A percentile compares a stretch with the other conserved stretches of the same genome.
Evolutionary conservation across 2,113 vertebrate genomes (phyloP).

Genomic region (Mustelus asterias): DNA sequence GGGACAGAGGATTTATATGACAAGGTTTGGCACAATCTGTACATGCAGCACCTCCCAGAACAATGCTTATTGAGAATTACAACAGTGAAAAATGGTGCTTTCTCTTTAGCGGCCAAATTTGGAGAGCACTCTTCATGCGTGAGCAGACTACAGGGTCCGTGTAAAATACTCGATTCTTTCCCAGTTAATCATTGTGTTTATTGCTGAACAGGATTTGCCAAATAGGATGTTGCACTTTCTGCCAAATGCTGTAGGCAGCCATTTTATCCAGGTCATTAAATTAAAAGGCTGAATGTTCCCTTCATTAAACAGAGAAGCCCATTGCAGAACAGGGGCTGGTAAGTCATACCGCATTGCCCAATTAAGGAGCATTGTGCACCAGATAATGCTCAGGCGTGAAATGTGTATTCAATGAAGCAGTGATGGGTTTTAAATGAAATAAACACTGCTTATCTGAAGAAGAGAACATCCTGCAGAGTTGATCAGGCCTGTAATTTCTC

Average conservation of each 20-base stretch:
- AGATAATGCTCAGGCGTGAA: background rate
- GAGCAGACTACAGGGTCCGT: background rate
- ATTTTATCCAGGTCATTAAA: background rate
- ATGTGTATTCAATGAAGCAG: background rate
- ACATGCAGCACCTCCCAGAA: background rate
- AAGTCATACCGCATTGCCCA: background rate
- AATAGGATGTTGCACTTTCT: background rate
- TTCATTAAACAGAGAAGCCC: background rate
- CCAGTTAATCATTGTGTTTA: background rate
- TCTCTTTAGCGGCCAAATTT: background rate
- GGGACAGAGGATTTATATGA: background rate
- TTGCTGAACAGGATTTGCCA: background rate
- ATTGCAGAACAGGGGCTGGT: background rate
- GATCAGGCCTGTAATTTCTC: background rate
- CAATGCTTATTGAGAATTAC: background rate
- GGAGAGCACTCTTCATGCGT: background rate
- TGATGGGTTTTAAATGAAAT: slow-evolving; percentile 8
- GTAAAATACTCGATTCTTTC: background rate
- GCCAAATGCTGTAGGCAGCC: background rate
- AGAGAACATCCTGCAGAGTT: background rate
- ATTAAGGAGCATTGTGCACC: background rate
- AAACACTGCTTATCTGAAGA: background rate
- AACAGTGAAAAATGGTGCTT: background rate
- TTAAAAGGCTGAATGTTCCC: background rate
- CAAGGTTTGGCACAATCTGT: background rate